A percentile compares a stretch with the other conserved stretches of the same genome.
phyloP scores from a whole-genome alignment of 2,797 vertebrate genomes.

The Malacoctenus gilli region DNA sequence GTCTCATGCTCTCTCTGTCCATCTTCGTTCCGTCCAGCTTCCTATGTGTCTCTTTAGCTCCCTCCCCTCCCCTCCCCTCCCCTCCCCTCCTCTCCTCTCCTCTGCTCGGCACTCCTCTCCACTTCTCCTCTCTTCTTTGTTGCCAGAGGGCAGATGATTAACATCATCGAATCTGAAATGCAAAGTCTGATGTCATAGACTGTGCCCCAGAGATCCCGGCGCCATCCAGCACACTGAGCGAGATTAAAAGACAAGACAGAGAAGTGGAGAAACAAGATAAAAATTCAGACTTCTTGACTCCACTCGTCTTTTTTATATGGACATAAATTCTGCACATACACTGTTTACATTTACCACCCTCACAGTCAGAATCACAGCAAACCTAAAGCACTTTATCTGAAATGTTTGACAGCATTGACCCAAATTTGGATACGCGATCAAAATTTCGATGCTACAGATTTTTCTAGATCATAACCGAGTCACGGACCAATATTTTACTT shows the following conservation, averaged over 20 bases:
- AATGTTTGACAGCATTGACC: no score
- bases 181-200: conserved; percentile 73
- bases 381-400: no score
- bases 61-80: conserved; percentile 2
- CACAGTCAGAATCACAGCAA: no score
- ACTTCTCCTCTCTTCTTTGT: conserved; percentile 28
- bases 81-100: conserved; percentile 26
- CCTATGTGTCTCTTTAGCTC: conserved; percentile 26
- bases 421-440: conserved; percentile 10
- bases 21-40: conserved; percentile 38
- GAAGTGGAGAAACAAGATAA: conserved; percentile 18
- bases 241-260: conserved; percentile 31
- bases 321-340: neutral
- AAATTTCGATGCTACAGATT: conserved; percentile 18
- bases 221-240: conserved; percentile 30
- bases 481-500: conserved; percentile 26
- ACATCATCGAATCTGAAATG: conserved; percentile 73
- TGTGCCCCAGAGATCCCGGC: conserved; percentile 48
- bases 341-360: no score
- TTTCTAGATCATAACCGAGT: conserved; percentile 18
- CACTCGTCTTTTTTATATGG: neutral
- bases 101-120: conserved; percentile 38
- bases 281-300: conserved; percentile 22
- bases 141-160: conserved; percentile 74
- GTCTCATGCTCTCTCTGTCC: conserved; percentile 46